A percentile compares a stretch with the other conserved stretches of the same genome.
Evolutionary conservation across 1,140 invertebrate genomes (phyloP).

Genomic region (Protaetia brevitarsis): DNA sequence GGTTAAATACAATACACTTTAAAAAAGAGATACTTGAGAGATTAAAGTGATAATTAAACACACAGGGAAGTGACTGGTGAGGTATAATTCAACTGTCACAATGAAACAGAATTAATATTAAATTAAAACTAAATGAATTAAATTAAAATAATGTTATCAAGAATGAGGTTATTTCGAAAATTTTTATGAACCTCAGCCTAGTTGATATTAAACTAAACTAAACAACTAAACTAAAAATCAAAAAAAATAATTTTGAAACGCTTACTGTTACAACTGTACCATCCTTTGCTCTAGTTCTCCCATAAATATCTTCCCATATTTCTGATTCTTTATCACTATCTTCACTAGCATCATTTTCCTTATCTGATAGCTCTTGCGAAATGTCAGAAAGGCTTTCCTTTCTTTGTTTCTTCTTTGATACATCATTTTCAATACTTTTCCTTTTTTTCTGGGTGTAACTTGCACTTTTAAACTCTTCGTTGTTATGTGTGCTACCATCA

Average conservation of each 20-base stretch:
- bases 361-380: not conserved
- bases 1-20: too few species aligned
- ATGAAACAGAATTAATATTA: too few species aligned
- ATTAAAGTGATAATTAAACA: too few species aligned
- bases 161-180: too few species aligned
- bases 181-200: not conserved
- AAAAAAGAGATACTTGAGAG: too few species aligned
- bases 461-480: constrained; percentile 32
- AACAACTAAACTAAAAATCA: constrained; percentile 1
- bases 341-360: constrained; percentile 19
- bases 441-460: constrained; percentile 26
- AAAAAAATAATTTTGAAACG: constrained; percentile 19
- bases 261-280: constrained; percentile 51
- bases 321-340: constrained; percentile 31
- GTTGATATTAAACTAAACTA: not conserved
- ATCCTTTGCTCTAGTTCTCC: constrained; percentile 73
- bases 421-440: constrained; percentile 37
- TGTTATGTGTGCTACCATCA: constrained; percentile 36
- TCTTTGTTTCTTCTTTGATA: constrained; percentile 40
- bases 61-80: too few species aligned
- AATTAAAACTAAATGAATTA: too few species aligned
- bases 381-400: constrained; percentile 37
- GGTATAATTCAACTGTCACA: too few species aligned
- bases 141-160: too few species aligned
- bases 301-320: constrained; percentile 92